Evolutionary conservation across 37 sponge, comb jelly and placozoan genomes (phyloP).

Genomic region (Ianthella basta): DNA sequence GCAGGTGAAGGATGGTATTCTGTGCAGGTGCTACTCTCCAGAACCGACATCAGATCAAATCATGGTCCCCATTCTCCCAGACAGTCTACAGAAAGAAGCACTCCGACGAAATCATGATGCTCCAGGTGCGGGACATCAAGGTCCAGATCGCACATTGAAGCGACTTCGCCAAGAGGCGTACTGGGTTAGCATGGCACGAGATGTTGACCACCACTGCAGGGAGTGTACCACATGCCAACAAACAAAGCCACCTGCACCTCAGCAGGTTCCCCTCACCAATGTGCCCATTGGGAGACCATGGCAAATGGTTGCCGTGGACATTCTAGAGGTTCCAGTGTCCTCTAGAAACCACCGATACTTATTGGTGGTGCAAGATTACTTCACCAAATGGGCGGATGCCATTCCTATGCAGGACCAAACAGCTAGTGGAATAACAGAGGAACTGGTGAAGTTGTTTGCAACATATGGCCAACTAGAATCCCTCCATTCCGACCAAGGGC

Average conservation of each 20-base stretch:
- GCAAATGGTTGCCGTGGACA: conserved; percentile 18
- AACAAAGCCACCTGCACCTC: conserved; percentile 28
- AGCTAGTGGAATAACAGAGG: neutral
- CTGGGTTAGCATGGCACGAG: conserved; percentile 59
- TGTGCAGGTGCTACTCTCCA: conserved; percentile 48
- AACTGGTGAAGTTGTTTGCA: neutral
- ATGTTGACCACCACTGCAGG: conserved; percentile 43
- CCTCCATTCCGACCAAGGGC: neutral
- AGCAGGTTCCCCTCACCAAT: neutral
- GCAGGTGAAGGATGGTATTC: conserved; percentile 31
- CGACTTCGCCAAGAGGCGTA: conserved; percentile 37
- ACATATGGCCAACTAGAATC: neutral
- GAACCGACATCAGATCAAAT: conserved; percentile 4
- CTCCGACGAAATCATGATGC: conserved; percentile 42
- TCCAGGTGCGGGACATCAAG: conserved; percentile 54
- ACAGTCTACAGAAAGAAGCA: neutral
- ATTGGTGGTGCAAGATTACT: neutral
- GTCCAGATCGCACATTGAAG: conserved; percentile 53
- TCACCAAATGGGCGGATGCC: conserved; percentile 17
- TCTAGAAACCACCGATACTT: neutral
- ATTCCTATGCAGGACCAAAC: neutral
- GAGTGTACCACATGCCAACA: conserved; percentile 46
- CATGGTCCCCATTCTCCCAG: conserved; percentile 36
- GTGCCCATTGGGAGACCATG: conserved; percentile 8
- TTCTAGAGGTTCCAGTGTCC: neutral